A percentile compares a stretch with the other conserved stretches of the same genome.
phyloP scores from a whole-genome alignment of 2,888 invertebrate genomes.

The Fragum fragum region DNA sequence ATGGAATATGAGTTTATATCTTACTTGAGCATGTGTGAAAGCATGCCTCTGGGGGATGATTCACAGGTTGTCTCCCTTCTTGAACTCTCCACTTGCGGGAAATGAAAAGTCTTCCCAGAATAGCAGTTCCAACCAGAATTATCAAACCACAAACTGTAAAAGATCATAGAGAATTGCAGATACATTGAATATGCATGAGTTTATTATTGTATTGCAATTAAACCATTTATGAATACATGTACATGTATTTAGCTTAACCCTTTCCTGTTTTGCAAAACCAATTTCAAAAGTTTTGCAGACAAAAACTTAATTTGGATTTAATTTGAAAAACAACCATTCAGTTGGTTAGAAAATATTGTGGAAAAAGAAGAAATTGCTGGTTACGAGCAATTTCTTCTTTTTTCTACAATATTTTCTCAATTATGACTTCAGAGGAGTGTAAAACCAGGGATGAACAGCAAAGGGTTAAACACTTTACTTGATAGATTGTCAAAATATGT shows the following conservation, averaged over 20 bases:
- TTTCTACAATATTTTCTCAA: no score
- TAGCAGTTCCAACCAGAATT: constrained; percentile 78
- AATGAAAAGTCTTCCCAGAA: constrained; percentile 79
- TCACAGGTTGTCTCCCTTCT: constrained; percentile 65
- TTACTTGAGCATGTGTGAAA: constrained; percentile 82
- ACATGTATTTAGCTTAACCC: background rate
- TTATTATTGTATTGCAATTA: background rate
- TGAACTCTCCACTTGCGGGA: constrained; percentile 76
- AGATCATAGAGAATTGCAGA: no score
- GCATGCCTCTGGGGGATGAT: constrained; percentile 76
- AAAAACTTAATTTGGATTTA: no score
- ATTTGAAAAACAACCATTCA: no score
- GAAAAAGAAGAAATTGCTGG: background rate
- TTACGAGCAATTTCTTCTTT: background rate
- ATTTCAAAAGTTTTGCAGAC: no score
- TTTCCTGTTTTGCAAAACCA: no score
- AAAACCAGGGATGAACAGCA: no score
- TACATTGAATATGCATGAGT: background rate
- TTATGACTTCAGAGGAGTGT: no score
- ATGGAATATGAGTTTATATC: no score
- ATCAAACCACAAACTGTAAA: constrained; percentile 82
- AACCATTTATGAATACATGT: background rate
- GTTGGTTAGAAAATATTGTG: no score
- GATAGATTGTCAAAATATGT: no score
- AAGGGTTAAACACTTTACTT: no score